phyloP scores from a whole-genome alignment of 1,140 invertebrate species.

The Epicauta chinensis region DNA sequence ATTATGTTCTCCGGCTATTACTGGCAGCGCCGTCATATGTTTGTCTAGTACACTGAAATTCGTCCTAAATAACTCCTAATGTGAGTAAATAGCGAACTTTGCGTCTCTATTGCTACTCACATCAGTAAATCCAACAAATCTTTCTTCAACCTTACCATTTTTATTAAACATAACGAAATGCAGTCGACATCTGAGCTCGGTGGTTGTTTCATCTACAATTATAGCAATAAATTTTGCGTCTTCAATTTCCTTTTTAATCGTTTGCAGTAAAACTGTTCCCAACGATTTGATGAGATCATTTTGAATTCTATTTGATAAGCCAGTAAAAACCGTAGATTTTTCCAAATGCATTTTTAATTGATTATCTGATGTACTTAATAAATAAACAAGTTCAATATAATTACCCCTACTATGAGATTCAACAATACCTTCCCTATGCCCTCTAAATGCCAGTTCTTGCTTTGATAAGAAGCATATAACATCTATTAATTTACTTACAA shows the following conservation, averaged over 20 bases:
- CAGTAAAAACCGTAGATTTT: too few relatives aligned
- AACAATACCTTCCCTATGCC: too few relatives aligned
- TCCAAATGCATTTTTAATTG: too few relatives aligned
- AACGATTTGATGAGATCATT: conserved; percentile 42
- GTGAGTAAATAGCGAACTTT: too few relatives aligned
- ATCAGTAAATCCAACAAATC: too few relatives aligned
- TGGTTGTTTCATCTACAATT: conserved; percentile 16
- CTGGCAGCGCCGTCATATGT: conserved; percentile 35
- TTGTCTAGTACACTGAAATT: conserved; percentile 24
- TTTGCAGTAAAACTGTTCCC: conserved; percentile 3
- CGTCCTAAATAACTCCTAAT: conserved; percentile 20
- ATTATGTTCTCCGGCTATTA: conserved; percentile 29
- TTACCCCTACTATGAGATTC: too few relatives aligned
- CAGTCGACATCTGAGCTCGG: conserved; percentile 15
- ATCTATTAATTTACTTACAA: neutral
- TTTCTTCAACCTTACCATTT: too few relatives aligned
- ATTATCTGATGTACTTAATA: too few relatives aligned
- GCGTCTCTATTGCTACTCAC: conserved; percentile 8
- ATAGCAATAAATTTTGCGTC: conserved; percentile 24
- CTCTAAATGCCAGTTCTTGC: too few relatives aligned
- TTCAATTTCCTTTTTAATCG: conserved; percentile 18
- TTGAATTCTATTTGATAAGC: conserved; percentile 27
- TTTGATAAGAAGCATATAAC: neutral
- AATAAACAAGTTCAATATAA: too few relatives aligned
- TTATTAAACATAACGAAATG: conserved; percentile 19